Evolutionary conservation across 2,888 invertebrate genomes (phyloP).

Genomic region (Rhaphigaster nebulosa): DNA sequence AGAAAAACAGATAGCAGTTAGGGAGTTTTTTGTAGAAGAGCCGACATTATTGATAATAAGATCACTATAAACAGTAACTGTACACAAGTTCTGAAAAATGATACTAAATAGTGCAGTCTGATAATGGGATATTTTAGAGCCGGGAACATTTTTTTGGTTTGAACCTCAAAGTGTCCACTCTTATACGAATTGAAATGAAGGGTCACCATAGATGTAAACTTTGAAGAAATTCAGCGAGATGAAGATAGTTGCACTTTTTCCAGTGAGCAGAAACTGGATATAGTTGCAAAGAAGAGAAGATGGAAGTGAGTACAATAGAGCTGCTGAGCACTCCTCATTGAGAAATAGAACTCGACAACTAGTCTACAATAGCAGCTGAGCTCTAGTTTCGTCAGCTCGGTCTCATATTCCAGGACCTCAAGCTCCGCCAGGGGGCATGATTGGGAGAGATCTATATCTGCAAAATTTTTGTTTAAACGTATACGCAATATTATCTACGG

Average conservation of each 20-base stretch:
- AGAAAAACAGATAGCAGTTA: no score
- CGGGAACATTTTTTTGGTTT: no score
- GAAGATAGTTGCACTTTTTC: not conserved
- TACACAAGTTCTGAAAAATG: no score
- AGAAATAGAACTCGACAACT: not conserved
- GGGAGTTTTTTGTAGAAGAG: no score
- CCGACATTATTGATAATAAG: no score
- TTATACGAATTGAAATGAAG: no score
- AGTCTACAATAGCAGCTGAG: not conserved
- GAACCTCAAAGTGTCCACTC: no score
- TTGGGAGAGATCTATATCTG: not conserved
- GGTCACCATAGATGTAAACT: no score
- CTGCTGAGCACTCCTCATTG: not conserved
- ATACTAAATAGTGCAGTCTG: no score
- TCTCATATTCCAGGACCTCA: not conserved
- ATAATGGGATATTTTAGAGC: no score
- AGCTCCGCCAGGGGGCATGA: not conserved
- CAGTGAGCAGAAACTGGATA: not conserved
- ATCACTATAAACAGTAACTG: no score
- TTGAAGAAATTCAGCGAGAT: not conserved
- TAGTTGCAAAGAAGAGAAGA: not conserved
- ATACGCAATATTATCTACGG: not conserved
- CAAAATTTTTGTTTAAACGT: not conserved
- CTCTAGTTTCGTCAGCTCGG: not conserved
- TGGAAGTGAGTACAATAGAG: not conserved